Evolutionary conservation across 2,113 vertebrate genomes (phyloP).

Genomic region (Haemorhous mexicanus): DNA sequence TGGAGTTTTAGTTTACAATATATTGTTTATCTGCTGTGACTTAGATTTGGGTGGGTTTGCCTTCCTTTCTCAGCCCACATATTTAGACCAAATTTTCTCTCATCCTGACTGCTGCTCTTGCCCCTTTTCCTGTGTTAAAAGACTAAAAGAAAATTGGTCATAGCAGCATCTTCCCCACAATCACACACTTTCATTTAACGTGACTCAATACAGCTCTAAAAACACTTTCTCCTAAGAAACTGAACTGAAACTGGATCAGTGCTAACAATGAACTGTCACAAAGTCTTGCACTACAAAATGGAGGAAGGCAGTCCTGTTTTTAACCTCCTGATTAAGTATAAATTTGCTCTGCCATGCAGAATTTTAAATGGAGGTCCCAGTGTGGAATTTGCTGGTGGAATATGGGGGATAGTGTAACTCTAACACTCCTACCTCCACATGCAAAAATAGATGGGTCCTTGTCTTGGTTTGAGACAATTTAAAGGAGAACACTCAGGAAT

Average conservation of each 20-base stretch:
- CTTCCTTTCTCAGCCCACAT: neutral
- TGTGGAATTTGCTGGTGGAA: neutral
- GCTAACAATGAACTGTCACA: neutral
- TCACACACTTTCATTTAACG: neutral
- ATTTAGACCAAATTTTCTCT: neutral
- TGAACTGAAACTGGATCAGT: neutral
- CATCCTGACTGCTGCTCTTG: neutral
- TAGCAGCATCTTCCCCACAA: neutral
- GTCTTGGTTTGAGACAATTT: neutral
- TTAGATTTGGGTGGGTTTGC: neutral
- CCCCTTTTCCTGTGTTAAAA: neutral
- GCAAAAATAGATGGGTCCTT: neutral
- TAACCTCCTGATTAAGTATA: neutral
- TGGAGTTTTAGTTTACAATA: neutral
- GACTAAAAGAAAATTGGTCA: neutral
- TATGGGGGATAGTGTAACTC: neutral
- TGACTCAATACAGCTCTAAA: neutral
- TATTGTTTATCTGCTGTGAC: neutral
- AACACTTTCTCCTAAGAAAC: neutral
- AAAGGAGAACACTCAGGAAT: neutral
- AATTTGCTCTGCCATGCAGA: neutral
- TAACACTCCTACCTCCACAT: neutral
- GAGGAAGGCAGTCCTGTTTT: neutral
- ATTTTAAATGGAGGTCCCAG: neutral
- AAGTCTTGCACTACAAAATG: neutral